These are phyloP conservation scores for Gastracanthus pulcherrimus DNA, from an alignment of 2,888 invertebrate species.

Conservation along the genomic window DNA sequence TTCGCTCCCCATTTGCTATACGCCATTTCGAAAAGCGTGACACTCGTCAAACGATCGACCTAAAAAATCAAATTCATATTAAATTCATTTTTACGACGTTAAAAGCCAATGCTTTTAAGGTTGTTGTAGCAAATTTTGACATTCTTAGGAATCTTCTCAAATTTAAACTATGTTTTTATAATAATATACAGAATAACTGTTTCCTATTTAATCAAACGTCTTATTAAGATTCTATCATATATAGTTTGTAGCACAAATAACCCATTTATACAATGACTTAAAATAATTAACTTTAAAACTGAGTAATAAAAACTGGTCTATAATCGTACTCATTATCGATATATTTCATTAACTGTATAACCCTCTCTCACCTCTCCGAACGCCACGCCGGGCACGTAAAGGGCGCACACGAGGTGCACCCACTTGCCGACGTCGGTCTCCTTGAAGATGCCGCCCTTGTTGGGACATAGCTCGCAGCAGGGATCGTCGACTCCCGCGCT, in stretches of 20 bases:
- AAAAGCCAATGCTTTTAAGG: neutral
- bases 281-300: no score
- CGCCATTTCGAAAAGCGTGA: constrained; percentile 98
- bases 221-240: no score
- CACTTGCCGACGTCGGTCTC: constrained; percentile 98
- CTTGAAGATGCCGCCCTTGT: constrained; percentile 93
- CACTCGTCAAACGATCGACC: constrained; percentile 92
- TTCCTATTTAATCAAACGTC: no score
- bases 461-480: constrained; percentile 97
- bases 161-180: no score
- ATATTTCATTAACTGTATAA: no score
- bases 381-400: constrained; percentile 98
- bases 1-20: constrained; percentile 97
- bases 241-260: no score
- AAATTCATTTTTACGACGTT: neutral
- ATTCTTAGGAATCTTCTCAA: no score
- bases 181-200: no score
- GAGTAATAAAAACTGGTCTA: no score
- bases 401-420: constrained; percentile 98
- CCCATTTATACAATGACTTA: no score
- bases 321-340: no score
- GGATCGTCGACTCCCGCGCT: constrained; percentile 93
- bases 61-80: constrained; percentile 63
- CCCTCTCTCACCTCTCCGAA: constrained; percentile 94
- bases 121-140: no score